These are phyloP conservation scores for Paracentrotus lividus DNA, from an alignment of 53 echinoderm and acorn worm genomes.

Conservation along the genomic window DNA sequence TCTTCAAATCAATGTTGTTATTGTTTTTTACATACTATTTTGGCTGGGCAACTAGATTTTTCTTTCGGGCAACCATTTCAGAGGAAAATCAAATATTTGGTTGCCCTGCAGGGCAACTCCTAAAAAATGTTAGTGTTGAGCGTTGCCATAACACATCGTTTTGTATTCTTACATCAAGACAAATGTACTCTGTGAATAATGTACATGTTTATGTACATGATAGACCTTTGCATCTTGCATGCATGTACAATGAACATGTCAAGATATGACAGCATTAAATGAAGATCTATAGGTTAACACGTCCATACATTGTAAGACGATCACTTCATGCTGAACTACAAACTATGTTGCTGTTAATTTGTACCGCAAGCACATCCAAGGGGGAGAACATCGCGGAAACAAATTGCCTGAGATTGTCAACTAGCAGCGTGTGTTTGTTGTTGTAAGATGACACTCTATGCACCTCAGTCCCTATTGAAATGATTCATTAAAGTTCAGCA, in stretches of 20 bases:
- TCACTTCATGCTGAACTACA: conserved; percentile 15
- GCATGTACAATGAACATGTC: too few relatives aligned
- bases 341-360: conserved; percentile 26
- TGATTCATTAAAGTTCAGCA: not conserved
- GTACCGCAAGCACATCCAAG: not conserved
- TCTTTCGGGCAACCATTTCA: too few relatives aligned
- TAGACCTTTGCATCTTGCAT: not conserved
- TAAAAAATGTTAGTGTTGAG: too few relatives aligned
- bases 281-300: conserved; percentile 29
- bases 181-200: not conserved
- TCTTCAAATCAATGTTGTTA: too few relatives aligned
- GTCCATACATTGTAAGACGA: not conserved
- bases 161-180: not conserved
- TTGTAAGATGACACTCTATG: not conserved
- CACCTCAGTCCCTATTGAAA: not conserved
- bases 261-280: conserved; percentile 3
- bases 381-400: not conserved
- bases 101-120: too few relatives aligned
- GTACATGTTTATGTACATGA: not conserved
- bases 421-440: conserved; percentile 24
- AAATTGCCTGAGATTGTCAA: not conserved
- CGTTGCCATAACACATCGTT: too few relatives aligned
- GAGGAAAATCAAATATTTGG: too few relatives aligned
- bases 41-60: too few relatives aligned
- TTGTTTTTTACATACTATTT: too few relatives aligned